Conservation (phyloP, 1,140 invertebrate species). For the Sipha flava region DNA sequence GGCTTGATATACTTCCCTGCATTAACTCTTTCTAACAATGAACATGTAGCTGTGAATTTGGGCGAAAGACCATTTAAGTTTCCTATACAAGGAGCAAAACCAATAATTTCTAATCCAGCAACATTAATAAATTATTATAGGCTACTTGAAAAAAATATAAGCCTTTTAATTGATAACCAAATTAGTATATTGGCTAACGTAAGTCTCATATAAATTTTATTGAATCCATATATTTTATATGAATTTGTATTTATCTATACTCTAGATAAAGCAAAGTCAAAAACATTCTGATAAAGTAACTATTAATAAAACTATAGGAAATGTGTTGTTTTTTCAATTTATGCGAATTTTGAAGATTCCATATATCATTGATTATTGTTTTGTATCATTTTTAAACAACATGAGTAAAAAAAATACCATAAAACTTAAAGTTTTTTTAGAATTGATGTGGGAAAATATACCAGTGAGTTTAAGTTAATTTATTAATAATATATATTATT, state of each 20-base stretch:
- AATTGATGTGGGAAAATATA: not conserved
- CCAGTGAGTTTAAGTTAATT: not conserved
- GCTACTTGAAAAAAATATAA: not conserved
- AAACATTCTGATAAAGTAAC: not conserved
- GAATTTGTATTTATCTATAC: not conserved
- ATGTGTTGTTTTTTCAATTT: not conserved
- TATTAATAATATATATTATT: too few relatives aligned
- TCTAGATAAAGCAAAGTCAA: not conserved
- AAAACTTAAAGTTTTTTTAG: not conserved
- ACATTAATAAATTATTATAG: not conserved
- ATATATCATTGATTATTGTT: not conserved
- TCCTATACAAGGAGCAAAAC: not conserved
- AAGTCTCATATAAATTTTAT: not conserved
- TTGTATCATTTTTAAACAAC: not conserved
- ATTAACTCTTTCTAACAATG: not conserved
- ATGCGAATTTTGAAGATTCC: not conserved
- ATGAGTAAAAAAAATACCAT: not conserved
- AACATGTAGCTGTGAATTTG: not conserved
- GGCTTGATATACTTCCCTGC: not conserved
- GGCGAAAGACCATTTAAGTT: slow-evolving; percentile 6
- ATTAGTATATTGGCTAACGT: not conserved
- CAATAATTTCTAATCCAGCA: not conserved
- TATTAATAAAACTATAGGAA: not conserved
- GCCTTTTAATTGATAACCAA: not conserved
- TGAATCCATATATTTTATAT: not conserved